These are phyloP conservation scores for Venturia canescens DNA, from an alignment of 1,140 invertebrate species.

Conservation along the genomic window DNA sequence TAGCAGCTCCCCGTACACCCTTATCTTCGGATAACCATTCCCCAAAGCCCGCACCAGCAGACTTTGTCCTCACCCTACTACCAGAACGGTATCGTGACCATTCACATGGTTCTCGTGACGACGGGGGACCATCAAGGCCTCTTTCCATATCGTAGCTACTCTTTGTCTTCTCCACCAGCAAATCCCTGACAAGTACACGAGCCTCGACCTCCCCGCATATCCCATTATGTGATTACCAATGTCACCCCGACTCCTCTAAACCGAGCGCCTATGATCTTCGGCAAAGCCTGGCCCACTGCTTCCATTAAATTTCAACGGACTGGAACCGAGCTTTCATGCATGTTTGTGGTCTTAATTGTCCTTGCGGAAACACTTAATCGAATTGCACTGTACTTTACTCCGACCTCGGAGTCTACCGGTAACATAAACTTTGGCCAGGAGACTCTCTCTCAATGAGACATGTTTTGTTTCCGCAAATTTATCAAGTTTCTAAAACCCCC, in stretches of 20 bases:
- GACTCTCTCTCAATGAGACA: too few relatives aligned
- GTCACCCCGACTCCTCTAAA: neutral
- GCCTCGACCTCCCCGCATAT: constrained; percentile 35
- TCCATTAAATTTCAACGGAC: neutral
- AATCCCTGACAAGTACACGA: constrained; percentile 44
- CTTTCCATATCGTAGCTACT: constrained; percentile 11
- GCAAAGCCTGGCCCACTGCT: neutral
- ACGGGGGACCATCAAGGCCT: constrained; percentile 24
- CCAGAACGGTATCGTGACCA: constrained; percentile 9
- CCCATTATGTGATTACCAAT: constrained; percentile 44
- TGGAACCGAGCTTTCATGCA: constrained; percentile 17
- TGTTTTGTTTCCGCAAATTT: neutral
- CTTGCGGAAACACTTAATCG: constrained; percentile 20
- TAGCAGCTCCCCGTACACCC: constrained; percentile 26
- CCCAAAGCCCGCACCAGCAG: constrained; percentile 17
- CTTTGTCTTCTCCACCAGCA: constrained; percentile 42
- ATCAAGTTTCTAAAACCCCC: too few relatives aligned
- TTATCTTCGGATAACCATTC: constrained; percentile 40
- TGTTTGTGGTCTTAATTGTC: constrained; percentile 36
- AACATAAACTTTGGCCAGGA: neutral
- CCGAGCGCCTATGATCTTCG: constrained; percentile 4
- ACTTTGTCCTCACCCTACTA: neutral
- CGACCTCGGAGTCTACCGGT: neutral
- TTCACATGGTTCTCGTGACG: constrained; percentile 30
- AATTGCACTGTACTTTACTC: constrained; percentile 10